Base-by-base conservation (phyloP, 2,797 vertebrate species). In the Perodicticus potto region DNA sequence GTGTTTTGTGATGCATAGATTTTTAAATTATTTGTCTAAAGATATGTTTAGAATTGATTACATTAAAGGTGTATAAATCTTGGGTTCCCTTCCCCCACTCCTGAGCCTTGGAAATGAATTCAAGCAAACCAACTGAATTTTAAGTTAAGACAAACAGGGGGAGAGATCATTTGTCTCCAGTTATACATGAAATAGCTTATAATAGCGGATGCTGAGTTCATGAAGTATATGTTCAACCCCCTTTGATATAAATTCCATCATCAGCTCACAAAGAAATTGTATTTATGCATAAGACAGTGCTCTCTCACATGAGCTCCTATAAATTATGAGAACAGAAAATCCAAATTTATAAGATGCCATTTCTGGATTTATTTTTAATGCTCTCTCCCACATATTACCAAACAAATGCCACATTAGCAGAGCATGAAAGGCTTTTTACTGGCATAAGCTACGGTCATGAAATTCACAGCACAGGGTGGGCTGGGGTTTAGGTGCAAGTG, bases 11-110 rank as follows among this genome's bases (percentile, higher is more conserved):
- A 98, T 97, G 97, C 97, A 98, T 77, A 96, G 94, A 96, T 98
- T 98, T 97, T 97, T 96, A 98, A 98, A 98, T 98, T 98, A 98
- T 98, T 98, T 98, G 97, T 98, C 96, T 98, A 98, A 98, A 98
- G 97, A 98, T 98, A 98, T 45, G 93, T 97, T 97, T 97, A 97
- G 97, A 98, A 98, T 97, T 98, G 96, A 98, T 98, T 98, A 95
- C 93, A 98, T 97, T 98, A 98, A 97, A 98, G 95, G 86, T 59
- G 40, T 34, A 97, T 98, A 98, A 98, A 98, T 98, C 97, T 98
- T 91, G 25, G 59, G 8, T 45, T 80, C 91, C 94, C 96, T 77
- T 96, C 96, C 97, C 95, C 97, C 83, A 86, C 12, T 57, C 77
- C 96, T 43, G 34, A 96, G 95, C 86, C 87, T 98, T 97, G 91